Base-by-base conservation (phyloP, 1,140 invertebrate species). In the Orius insidiosus region DNA sequence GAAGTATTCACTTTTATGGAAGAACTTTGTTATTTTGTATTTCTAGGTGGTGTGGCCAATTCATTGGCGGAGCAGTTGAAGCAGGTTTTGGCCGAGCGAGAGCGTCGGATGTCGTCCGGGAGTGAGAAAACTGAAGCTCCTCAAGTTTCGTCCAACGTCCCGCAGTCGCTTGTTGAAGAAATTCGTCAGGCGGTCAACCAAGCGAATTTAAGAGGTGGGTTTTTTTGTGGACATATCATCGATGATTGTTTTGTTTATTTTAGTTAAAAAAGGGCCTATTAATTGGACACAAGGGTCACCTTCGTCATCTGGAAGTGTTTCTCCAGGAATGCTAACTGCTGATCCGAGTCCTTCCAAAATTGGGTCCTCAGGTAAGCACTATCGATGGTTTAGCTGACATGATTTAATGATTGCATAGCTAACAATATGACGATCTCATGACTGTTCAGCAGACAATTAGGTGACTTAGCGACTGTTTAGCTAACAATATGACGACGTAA, bases 21-120 rank as follows among this genome's bases (percentile, higher is more conserved):
- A 37, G 39, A 44, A 48, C 40, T 24, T 34, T 40, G 2, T 16
- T n/a, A 14, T 41, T 47, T 31, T 5, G n/a, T n/a, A 47, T 31
- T n/a, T 40, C 2, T 9, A 43, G 41, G 41, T 61, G 76, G 75
- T 55, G 76, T 78, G 38, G 72, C 78, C 10, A 67, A 76, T 52
- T 83, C 78, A 37, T 66, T 86, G 42, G 81, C 80, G 1, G 82
- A 86, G 59, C 83, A 87, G 58, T 66, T 86, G 47, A 84, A 84
- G 65, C 80, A 83, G 60, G 80, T 85, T 54, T 60, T 83, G 53
- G 76, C 78, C 35, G 80, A 83, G 58, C 68, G 80, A 52, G 78
- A 83, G 60, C 68, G 75, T 54, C 68, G 74, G 56, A 60, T 71
- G 37, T 62, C 59, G 2, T 50, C 49, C 63, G 63, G 47, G 58